phyloP scores from a whole-genome alignment of 2,888 invertebrate genomes.

The Plagiodera versicolora region DNA sequence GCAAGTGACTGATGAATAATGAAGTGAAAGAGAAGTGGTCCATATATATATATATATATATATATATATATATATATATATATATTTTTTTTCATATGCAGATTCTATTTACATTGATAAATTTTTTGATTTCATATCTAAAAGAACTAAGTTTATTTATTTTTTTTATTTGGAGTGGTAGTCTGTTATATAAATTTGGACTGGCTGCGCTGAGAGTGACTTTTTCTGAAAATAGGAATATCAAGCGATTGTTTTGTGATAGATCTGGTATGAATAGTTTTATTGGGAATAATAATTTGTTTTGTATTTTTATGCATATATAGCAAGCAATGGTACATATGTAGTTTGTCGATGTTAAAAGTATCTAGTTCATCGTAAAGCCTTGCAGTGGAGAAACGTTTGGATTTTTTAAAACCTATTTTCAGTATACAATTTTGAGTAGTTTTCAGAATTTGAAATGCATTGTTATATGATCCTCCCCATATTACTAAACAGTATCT shows the following conservation, averaged over 20 bases:
- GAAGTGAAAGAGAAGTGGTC: too few species aligned
- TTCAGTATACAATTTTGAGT: not conserved
- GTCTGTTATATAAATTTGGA: not conserved
- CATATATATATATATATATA: too few species aligned
- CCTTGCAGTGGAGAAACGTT: conserved; percentile 2
- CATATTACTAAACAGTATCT: not conserved
- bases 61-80: too few species aligned
- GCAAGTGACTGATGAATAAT: too few species aligned
- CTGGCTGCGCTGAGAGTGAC: not conserved
- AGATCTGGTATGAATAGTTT: not conserved
- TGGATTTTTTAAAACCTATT: not conserved
- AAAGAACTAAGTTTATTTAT: not conserved
- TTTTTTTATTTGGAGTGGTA: conserved; percentile 5
- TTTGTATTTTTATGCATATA: not conserved
- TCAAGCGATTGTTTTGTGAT: not conserved
- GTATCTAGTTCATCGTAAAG: conserved; percentile 4
- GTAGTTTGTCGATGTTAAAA: not conserved
- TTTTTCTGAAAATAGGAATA: not conserved
- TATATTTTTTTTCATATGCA: not conserved
- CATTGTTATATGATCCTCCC: conserved; percentile 3
- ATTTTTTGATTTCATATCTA: not conserved
- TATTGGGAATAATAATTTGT: not conserved
- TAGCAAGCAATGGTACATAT: not conserved
- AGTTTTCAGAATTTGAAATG: not conserved
- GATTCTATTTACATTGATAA: not conserved